Evolutionary conservation across 2,797 vertebrate species (phyloP), one percentile per base, ranked within the genome.

Genomic region (Geotria australis): DNA sequence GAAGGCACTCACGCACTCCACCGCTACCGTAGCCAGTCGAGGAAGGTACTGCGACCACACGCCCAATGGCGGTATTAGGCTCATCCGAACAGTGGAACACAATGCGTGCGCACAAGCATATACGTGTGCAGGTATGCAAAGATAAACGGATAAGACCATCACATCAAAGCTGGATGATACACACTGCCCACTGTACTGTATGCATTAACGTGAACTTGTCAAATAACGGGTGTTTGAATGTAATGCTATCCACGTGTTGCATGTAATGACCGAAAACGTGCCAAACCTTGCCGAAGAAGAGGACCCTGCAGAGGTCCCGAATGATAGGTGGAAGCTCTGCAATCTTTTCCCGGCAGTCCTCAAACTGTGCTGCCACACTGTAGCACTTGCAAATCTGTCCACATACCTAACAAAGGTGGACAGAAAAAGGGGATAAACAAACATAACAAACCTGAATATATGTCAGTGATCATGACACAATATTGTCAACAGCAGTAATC

Each of bases 331-430:
- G 91, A 70, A 89, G 77, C 68, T 94, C 86, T 6, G 83, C 84
- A 58, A 99, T 95, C 73, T 95, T 99, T 66, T 96, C 89, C 64
- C 91, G 74, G 72, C 91, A 98, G 38, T 95, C 89, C 65, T 95
- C 86, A 70, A 99, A 99, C 69, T 96, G 86, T 48, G 91, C 83
- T 8, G 91, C 89, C 2, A 99, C 91, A 8, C 91, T 95, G 62
- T 85, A 99, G 68, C 89, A 98, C 63, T 72, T 83, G 65, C 86
- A 88, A 69, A 94, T 72, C 68, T 98, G 78, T 55, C 86, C 83
- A 71, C 88, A 98, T 46, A 98, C 91, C 91, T 98, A 66, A 3
- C 58, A 61, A 60, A 8, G 60, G 5, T 14, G 63, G 45, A 15
- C 57, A 57, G 57, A 8, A 7, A 9, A 57, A 10, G 12, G 14